phyloP scores from a whole-genome alignment of 2,888 invertebrate species.

The Lithophane leautieri region DNA sequence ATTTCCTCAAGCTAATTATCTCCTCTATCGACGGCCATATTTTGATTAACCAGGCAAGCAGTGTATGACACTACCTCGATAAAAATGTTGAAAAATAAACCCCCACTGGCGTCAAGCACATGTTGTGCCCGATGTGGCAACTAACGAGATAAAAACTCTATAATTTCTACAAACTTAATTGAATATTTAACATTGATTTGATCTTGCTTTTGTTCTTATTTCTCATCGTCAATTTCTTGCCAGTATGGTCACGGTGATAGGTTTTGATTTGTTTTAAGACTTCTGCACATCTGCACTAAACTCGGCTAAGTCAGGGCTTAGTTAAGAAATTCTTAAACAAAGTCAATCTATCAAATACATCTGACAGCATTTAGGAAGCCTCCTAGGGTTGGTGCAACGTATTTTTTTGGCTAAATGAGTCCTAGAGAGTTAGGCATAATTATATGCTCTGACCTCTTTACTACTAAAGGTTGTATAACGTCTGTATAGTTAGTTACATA shows the following conservation, averaged over 20 bases:
- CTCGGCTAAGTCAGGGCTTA: background rate
- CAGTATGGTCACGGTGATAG: background rate
- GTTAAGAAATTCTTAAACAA: too few relatives aligned
- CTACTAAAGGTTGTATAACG: too few relatives aligned
- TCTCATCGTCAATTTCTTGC: background rate
- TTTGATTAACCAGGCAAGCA: background rate
- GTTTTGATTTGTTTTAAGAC: background rate
- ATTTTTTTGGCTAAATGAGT: background rate
- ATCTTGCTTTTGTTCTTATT: background rate
- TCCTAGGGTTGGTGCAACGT: too few relatives aligned
- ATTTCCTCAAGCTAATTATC: background rate
- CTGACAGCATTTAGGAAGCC: background rate
- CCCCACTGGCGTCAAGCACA: too few relatives aligned
- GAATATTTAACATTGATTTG: background rate
- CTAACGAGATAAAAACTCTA: background rate
- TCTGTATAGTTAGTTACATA: too few relatives aligned
- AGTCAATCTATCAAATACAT: background rate
- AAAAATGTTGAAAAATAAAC: background rate
- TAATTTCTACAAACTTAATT: background rate
- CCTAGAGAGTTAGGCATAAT: too few relatives aligned
- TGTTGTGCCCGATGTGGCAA: background rate
- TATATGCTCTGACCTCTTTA: too few relatives aligned
- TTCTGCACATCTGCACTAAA: background rate
- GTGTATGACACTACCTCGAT: background rate
- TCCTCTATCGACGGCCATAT: background rate